Evolutionary conservation across 1,140 invertebrate genomes (phyloP).

Genomic region (Holotrichia oblita): DNA sequence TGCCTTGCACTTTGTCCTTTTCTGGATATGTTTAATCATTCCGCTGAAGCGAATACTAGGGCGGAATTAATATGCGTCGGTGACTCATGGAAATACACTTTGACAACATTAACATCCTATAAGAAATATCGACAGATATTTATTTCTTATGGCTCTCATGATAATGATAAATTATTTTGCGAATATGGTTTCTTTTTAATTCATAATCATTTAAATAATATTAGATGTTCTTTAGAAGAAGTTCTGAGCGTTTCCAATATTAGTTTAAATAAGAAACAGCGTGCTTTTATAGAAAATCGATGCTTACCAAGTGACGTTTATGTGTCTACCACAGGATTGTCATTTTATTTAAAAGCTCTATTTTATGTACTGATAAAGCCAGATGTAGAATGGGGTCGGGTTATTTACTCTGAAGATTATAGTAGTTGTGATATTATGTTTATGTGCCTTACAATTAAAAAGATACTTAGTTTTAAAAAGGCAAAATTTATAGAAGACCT

Average conservation of each 20-base stretch:
- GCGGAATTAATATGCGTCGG: slow-evolving; percentile 61
- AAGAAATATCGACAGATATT: slow-evolving; percentile 72
- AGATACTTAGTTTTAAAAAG: slow-evolving; percentile 43
- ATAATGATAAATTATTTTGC: slow-evolving; percentile 72
- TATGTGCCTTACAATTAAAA: slow-evolving; percentile 46
- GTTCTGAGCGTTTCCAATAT: slow-evolving; percentile 56
- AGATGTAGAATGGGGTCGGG: slow-evolving; percentile 45
- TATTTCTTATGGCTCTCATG: slow-evolving; percentile 79
- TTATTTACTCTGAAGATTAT: slow-evolving; percentile 53
- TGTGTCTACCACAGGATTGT: slow-evolving; percentile 58
- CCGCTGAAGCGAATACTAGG: slow-evolving; percentile 63
- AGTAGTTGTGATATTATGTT: slow-evolving; percentile 33
- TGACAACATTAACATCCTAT: slow-evolving; percentile 63
- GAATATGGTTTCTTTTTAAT: slow-evolving; percentile 81
- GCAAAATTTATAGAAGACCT: slow-evolving; percentile 23
- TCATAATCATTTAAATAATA: slow-evolving; percentile 69
- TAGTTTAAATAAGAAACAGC: slow-evolving; percentile 57
- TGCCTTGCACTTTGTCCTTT: slow-evolving; percentile 78
- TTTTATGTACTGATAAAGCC: slow-evolving; percentile 57
- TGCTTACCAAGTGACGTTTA: slow-evolving; percentile 62
- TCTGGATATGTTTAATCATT: slow-evolving; percentile 84
- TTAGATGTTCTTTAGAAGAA: slow-evolving; percentile 64
- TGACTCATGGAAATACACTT: slow-evolving; percentile 64
- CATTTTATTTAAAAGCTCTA: slow-evolving; percentile 62
- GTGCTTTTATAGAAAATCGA: slow-evolving; percentile 64